Base-by-base conservation (phyloP, 2,113 vertebrate species). In the Vidua macroura region DNA sequence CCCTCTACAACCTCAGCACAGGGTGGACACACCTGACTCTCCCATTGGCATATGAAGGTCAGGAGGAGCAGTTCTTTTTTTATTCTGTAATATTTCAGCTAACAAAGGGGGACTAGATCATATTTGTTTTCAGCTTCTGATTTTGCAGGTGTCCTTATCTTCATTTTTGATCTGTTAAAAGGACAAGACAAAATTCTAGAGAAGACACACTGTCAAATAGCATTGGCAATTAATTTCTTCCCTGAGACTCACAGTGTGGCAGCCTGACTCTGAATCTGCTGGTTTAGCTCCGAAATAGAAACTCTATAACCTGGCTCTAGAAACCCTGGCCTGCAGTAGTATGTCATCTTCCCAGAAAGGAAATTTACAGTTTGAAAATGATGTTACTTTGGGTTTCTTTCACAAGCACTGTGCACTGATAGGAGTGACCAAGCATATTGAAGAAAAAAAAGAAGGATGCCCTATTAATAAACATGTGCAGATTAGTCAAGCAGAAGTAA, bases 131-230 rank as follows among this genome's bases (percentile, higher is more conserved):
- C 66, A 62, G 21, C 20, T 72, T 83, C 41, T 31, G 64, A 69
- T 92, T 88, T 75, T 81, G 48, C 55, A 78, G 62, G 53, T 67
- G 52, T 79, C 37, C 11, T 46, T 43, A 3, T 67, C 58, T 51
- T 37, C 0, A 0, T 60, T 90, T 93, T 63, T 53, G 83, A 89
- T 84, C 52, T 35, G 35, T 22, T 59, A 41, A 87, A 82, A 93
- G 79, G 63, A 77, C 56, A 58, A 66, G 51, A 77, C 9, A 44
- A 94, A 96, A 95, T 75, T 86, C 88, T 82, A 88, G 93, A 78
- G 75, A 82, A 89, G 55, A 48, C 9, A 2, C 0, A 0, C 0
- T 2, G 37, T 83, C 64, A 77, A 37, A 73, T 2, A 76, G 6
- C 73, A 78, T 4, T 25, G 18, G 15, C 1, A 2, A 6, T 24